Base-by-base conservation (phyloP, 2,113 vertebrate species). In the Takifugu bimaculatus region DNA sequence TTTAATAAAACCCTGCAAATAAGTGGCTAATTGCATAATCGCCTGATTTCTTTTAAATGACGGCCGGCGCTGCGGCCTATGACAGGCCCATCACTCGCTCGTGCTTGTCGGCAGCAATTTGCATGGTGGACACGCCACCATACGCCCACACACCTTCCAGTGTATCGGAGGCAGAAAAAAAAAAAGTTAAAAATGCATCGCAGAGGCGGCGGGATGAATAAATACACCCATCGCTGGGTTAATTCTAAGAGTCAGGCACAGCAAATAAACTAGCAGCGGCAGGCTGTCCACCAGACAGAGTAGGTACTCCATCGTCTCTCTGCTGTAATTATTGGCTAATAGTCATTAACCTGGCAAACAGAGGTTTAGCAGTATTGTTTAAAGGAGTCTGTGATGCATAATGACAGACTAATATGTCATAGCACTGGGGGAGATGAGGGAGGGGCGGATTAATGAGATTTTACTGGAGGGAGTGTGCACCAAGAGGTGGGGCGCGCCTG, bases 341-440 rank as follows among this genome's bases (percentile, higher is more conserved):
- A 96, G 96, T 98, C 96, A 97, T 99, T 99, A 98, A 99, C 97
- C 96, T 96, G 93, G 85, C 95, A 98, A 97, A 96, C 93, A 94
- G 93, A 95, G 95, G 94, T 97, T 98, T 96, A 94, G 93, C 91
- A 91, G 93, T 93, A 95, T 96, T 97, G 94, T 96, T 96, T 94
- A 95, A 94, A 94, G 95, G 94, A 95, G 93, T 95, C 92, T 90
- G 92, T 94, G 94, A 96, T 95, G 94, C 91, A 88, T 97, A 96
- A 97, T 97, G 96, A 98, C 95, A 98, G 95, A 94, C 93, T 96
- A 96, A 97, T 98, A 95, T 95, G 96, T 99, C 96, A 98, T 95
- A 95, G 93, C 92, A 85, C 92, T 91, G 91, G 93, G 94, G 93
- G 77, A 74, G 91, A 67, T 59, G 83, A 78, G 81, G 84, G 92